Base-by-base conservation (phyloP, 1,140 invertebrate genomes). In the Brachystomella parvula region DNA sequence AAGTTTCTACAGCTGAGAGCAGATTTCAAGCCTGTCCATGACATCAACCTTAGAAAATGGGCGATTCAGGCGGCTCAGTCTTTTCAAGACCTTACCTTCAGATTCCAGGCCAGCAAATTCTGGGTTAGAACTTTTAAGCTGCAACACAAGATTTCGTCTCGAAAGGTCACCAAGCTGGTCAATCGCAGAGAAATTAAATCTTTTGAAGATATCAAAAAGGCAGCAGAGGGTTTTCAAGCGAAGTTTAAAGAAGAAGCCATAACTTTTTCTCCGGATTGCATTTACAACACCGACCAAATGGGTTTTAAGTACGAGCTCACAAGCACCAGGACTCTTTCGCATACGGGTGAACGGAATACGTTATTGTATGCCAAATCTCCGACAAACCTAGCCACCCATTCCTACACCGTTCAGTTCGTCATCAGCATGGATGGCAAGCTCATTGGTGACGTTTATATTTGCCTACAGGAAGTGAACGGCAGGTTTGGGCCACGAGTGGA, bases 401-500 rank as follows among this genome's bases (percentile, higher is more conserved):
- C 61, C 1, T 71, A 71, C 32, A 71, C 69, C 19, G 59, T 68
- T 1, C 66, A 68, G 29, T 64, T 58, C 35, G 24, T 59, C 2
- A 71, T 71, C 29, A 49, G 21, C 32, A 32, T 47, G 26, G 62
- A 1, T 17, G 66, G 66, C 31, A 44, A 24, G 1, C 28, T 67
- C 47, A 47, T 64, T 28, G 66, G 65, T n/a, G 47, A 68, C 29
- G 44, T 71, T 2, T 68, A 61, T 35, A 21, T 71, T 21, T 67
- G 66, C 26, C 39, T 71, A 3, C 69, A 68, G 30, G 66, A 71
- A 53, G 3, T 15, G 21, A 59, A 21, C 28, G 69, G 69, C 28
- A 39, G 26, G 21, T 47, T 71, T 17, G 66, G 66, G 17, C 66
- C 62, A 30, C 1, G 47, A 26, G 66, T 68, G 12, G 28, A 62